Conservation (phyloP, 1,140 invertebrate genomes). For the Psilanteris sp. region DNA sequence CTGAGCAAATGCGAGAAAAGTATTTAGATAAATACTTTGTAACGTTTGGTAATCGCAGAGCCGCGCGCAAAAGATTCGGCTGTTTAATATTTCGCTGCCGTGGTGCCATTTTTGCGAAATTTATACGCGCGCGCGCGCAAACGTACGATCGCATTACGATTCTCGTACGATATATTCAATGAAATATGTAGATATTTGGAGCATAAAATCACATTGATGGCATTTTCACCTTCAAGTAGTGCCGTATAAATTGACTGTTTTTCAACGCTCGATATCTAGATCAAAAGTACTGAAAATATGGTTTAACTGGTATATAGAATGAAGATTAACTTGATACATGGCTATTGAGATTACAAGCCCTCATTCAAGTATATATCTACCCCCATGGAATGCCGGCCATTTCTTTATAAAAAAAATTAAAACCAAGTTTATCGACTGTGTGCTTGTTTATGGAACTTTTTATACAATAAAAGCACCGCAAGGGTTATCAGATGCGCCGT, state of each 20-base stretch:
- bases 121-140: background rate
- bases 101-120: conserved; percentile 13
- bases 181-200: conserved; percentile 27
- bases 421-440: conserved; percentile 47
- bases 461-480: conserved; percentile 23
- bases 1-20: conserved; percentile 38
- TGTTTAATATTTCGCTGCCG: conserved; percentile 5
- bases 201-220: conserved; percentile 45
- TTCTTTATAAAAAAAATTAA: conserved; percentile 54
- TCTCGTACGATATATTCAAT: conserved; percentile 4
- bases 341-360: conserved; percentile 67
- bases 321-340: conserved; percentile 74
- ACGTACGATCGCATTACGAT: conserved; percentile 6
- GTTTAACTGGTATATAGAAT: conserved; percentile 60
- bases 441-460: conserved; percentile 40
- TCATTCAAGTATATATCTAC: conserved; percentile 67
- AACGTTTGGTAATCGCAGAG: too few species aligned
- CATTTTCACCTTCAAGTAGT: conserved; percentile 48
- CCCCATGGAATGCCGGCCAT: conserved; percentile 51
- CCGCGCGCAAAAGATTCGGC: too few species aligned
- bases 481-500: conserved; percentile 2
- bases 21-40: conserved; percentile 36
- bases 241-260: conserved; percentile 58
- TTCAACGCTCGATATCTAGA: conserved; percentile 62
- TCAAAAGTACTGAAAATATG: conserved; percentile 66